Base-by-base conservation (phyloP, 2,888 invertebrate species). In the Frankliniella intonsa region DNA sequence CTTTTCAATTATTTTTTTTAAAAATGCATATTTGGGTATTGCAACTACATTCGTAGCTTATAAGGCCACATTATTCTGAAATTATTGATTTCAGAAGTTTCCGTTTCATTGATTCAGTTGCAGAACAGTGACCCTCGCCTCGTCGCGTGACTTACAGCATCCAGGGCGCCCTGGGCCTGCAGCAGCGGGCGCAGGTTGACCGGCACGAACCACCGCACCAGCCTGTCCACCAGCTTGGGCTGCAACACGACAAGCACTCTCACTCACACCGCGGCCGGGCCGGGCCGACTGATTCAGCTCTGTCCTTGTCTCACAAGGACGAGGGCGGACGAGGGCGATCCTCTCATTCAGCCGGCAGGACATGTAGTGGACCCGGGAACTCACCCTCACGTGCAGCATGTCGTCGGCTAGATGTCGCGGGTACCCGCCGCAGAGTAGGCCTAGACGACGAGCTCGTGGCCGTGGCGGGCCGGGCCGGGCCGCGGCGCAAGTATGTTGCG, bases 181-280 rank as follows among this genome's bases (percentile, higher is more conserved):
- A 76, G 69, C 69, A 76, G 69, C 10, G 22, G 25, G 22, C 69
- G 69, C 25, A 76, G 69, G 69, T 76, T 76, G 69, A 25, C 12
- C 22, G 69, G 69, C 22, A 76, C 11, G 25, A 76, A 12, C 69
- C 69, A 76, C 12, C 69, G n/a, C 22, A 12, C 69, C 11, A 76
- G 69, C 25, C 69, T 76, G 69, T 76, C 69, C 69, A 76, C 7
- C 69, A 22, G 22, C 69, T 76, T 76, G 69, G 25, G 69, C 69
- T 76, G 69, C 69, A 25, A 25, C 14, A 19, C 5, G 55, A 5
- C 55, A 55, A 19, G 19, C 14, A 55, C 5, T 7, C 3, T 11
- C 7, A 17, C 8, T 55, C 55, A 55, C 55, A 55, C 55, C 5
- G 55, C 55, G 19, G 12, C 17, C 55, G 12, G 55, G 0, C 55